Percentiles rank a stretch among this genome's conserved stretches.
These are phyloP conservation scores for Chiridota heheva DNA, from an alignment of 35 echinoderm and acorn worm genomes.

Conservation along the genomic window DNA sequence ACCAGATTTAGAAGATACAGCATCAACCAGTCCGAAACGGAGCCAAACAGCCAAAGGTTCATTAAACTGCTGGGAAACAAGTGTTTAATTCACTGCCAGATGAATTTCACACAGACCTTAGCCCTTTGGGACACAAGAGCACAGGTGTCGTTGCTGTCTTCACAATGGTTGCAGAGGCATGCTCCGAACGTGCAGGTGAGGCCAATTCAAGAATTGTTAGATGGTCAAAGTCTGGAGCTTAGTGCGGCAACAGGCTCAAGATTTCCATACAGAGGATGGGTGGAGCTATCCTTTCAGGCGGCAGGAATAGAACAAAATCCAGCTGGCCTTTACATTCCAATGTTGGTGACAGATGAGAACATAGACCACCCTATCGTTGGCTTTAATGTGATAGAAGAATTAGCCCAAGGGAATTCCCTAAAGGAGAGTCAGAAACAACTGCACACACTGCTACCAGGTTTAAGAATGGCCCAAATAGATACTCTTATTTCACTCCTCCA, in stretches of 20 bases:
- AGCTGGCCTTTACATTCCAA: neutral
- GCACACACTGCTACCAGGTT: neutral
- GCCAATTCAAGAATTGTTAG: slow-evolving; percentile 20
- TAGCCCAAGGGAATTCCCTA: neutral
- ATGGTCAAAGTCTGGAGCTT: no score
- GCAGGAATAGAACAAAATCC: neutral
- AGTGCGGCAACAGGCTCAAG: neutral
- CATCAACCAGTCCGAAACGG: slow-evolving; percentile 15
- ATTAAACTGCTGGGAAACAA: slow-evolving; percentile 43
- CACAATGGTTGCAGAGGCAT: slow-evolving; percentile 27
- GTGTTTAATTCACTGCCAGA: slow-evolving; percentile 38
- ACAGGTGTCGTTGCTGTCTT: slow-evolving; percentile 63
- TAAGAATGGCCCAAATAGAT: neutral
- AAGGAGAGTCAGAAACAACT: slow-evolving; percentile 5
- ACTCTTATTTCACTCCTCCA: neutral
- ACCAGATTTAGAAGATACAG: slow-evolving; percentile 2
- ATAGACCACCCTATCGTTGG: slow-evolving; percentile 24
- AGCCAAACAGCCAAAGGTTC: neutral
- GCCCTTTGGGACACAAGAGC: slow-evolving; percentile 73
- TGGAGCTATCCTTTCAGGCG: neutral
- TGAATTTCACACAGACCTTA: neutral
- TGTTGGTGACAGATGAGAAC: slow-evolving; percentile 25
- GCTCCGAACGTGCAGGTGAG: slow-evolving; percentile 28
- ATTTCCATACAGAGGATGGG: slow-evolving; percentile 3
- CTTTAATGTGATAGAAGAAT: slow-evolving; percentile 31